Evolutionary conservation across 1,140 invertebrate species (phyloP).

Genomic region (Hydropsyche tenuis): DNA sequence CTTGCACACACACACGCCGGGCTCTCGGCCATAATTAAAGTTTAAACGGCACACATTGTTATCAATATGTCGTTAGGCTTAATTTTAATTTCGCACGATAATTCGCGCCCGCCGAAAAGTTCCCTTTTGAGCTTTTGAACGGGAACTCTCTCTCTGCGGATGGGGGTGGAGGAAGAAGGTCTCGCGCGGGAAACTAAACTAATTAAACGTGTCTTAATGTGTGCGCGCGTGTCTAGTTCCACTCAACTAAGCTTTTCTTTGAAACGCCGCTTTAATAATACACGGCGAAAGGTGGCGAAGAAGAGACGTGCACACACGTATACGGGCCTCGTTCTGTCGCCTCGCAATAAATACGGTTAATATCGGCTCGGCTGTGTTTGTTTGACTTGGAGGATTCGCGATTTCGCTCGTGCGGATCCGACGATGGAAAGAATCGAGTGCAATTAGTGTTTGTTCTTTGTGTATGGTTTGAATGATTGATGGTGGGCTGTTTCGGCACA

Average conservation of each 20-base stretch:
- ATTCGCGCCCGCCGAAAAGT: slow-evolving; percentile 25
- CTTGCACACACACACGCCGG: background rate
- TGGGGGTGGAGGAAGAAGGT: too few relatives aligned
- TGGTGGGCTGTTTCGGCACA: too few relatives aligned
- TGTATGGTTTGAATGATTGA: too few relatives aligned
- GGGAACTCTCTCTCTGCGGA: background rate
- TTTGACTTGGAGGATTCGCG: too few relatives aligned
- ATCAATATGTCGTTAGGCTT: slow-evolving; percentile 34
- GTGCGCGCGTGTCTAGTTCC: slow-evolving; percentile 32
- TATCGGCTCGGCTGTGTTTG: background rate
- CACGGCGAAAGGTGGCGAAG: too few relatives aligned
- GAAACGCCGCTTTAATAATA: slow-evolving; percentile 29
- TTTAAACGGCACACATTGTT: slow-evolving; percentile 30
- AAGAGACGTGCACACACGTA: too few relatives aligned
- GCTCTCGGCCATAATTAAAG: slow-evolving; percentile 25
- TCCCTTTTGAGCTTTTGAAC: slow-evolving; percentile 26
- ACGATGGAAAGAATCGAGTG: too few relatives aligned
- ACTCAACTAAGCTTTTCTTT: slow-evolving; percentile 38
- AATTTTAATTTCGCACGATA: slow-evolving; percentile 33
- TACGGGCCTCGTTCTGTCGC: background rate
- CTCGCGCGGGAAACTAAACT: slow-evolving; percentile 30
- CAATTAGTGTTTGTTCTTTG: too few relatives aligned
- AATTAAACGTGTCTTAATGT: slow-evolving; percentile 37
- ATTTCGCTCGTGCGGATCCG: too few relatives aligned
- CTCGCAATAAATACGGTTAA: slow-evolving; percentile 26